Evolutionary conservation across 2,888 invertebrate genomes (phyloP).

Genomic region (Chloroclystis v-ata): DNA sequence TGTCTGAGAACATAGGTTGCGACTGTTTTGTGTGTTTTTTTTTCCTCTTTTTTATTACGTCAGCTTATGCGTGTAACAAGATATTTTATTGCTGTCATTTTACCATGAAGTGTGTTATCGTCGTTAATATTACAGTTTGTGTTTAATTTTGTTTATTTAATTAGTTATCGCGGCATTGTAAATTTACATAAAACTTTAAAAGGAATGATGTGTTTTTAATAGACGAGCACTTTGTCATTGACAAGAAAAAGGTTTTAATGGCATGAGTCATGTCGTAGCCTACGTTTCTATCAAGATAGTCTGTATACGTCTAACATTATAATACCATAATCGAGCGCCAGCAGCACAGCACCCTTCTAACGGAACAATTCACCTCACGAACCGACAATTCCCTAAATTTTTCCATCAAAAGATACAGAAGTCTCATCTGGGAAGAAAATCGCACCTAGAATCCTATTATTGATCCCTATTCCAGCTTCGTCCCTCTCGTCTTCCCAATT

Average conservation of each 20-base stretch:
- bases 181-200: no score
- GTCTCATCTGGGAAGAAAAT: slow-evolving; percentile 69
- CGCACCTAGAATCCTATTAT: slow-evolving; percentile 73
- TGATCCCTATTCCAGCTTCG: slow-evolving; percentile 68
- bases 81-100: not conserved
- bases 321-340: no score
- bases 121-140: not conserved
- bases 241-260: not conserved
- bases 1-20: slow-evolving; percentile 6
- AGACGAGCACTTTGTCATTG: not conserved
- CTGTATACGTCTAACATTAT: no score
- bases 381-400: slow-evolving; percentile 73
- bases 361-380: slow-evolving; percentile 22
- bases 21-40: slow-evolving; percentile 1
- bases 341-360: not conserved
- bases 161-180: not conserved
- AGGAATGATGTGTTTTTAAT: no score
- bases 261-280: no score
- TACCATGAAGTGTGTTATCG: not conserved
- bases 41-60: not conserved
- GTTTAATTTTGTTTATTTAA: not conserved
- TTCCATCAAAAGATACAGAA: slow-evolving; percentile 71
- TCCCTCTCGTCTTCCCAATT: slow-evolving; percentile 45
- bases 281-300: no score
- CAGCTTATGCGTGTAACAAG: not conserved